phyloP scores from a whole-genome alignment of 2,113 vertebrate genomes.

The Oryzias javanicus region DNA sequence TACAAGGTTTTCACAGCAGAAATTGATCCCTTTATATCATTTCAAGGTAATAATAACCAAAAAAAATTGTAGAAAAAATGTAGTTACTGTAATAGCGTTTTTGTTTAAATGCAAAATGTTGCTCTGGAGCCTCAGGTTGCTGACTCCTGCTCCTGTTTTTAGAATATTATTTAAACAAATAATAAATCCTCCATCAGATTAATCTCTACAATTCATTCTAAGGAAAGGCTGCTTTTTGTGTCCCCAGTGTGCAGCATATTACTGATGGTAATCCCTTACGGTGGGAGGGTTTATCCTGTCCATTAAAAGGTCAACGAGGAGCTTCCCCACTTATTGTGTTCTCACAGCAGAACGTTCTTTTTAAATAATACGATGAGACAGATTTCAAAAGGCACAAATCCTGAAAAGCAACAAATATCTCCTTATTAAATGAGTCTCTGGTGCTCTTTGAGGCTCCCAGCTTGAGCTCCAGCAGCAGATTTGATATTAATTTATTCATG shows the following conservation, averaged over 20 bases:
- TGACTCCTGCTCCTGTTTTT: not conserved
- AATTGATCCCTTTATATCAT: no score
- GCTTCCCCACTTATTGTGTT: constrained; percentile 1
- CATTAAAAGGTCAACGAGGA: not conserved
- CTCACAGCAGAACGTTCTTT: not conserved
- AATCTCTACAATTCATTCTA: not conserved
- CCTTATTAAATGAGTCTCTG: not conserved
- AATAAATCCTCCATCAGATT: not conserved
- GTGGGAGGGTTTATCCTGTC: constrained; percentile 5
- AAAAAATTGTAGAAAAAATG: no score
- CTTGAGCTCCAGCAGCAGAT: not conserved
- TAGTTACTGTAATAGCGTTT: no score
- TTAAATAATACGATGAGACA: not conserved
- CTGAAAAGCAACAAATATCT: not conserved
- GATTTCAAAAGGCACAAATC: not conserved
- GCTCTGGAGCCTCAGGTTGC: no score
- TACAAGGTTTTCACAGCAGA: no score
- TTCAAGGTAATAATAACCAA: no score
- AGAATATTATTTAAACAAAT: not conserved
- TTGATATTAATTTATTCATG: not conserved
- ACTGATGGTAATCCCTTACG: not conserved
- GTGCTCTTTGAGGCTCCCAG: not conserved
- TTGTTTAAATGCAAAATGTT: no score
- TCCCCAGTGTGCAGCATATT: not conserved
- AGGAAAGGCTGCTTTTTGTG: not conserved